phyloP scores from a whole-genome alignment of 2,113 vertebrate species.

The Tychaedon coryphoeus region DNA sequence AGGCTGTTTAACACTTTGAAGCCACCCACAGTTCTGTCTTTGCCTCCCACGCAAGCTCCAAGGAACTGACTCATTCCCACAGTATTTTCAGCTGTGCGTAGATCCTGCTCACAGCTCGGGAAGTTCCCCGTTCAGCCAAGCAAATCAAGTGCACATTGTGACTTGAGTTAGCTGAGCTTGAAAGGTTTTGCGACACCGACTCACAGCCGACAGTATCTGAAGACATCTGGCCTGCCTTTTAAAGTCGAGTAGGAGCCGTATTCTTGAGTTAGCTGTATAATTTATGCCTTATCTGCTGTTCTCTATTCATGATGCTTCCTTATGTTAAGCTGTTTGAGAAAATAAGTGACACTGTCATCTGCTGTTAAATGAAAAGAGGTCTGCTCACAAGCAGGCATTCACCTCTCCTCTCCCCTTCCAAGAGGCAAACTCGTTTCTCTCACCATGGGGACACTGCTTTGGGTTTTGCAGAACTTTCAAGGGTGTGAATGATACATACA shows the following conservation, averaged over 20 bases:
- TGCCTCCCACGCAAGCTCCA: conserved; percentile 56
- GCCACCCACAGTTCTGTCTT: conserved; percentile 47
- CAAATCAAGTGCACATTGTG: conserved; percentile 11
- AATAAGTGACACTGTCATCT: not conserved
- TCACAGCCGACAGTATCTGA: not conserved
- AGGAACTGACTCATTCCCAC: conserved; percentile 63
- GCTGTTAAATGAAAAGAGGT: not conserved
- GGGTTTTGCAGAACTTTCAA: not conserved
- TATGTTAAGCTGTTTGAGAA: conserved; percentile 15
- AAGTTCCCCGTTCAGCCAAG: not conserved
- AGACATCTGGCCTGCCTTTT: conserved; percentile 59
- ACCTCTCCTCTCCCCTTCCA: not conserved
- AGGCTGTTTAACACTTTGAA: conserved; percentile 55
- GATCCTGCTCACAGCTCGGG: conserved; percentile 17
- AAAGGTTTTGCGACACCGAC: not conserved
- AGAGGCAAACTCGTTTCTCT: not conserved
- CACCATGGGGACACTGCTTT: not conserved
- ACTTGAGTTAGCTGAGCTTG: not conserved
- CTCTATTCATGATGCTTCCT: not conserved
- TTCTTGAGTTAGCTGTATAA: not conserved
- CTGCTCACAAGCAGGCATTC: not conserved
- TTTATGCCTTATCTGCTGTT: not conserved
- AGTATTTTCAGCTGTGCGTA: conserved; percentile 23
- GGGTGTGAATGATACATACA: not conserved
- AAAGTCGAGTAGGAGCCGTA: not conserved